phyloP scores from a whole-genome alignment of 1,140 invertebrate genomes.

The Magallana ariakensis region DNA sequence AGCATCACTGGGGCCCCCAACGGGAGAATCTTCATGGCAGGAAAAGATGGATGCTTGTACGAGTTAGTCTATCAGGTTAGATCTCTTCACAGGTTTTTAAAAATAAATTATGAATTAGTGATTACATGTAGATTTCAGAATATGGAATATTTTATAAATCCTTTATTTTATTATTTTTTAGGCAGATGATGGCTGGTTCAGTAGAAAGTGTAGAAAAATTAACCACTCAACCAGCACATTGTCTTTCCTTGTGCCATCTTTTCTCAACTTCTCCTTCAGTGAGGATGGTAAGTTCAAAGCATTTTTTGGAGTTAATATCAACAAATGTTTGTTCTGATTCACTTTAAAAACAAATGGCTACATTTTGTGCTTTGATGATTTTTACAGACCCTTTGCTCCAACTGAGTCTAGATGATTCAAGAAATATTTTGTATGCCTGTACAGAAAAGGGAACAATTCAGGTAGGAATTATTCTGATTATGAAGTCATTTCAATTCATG shows the following conservation, averaged over 20 bases:
- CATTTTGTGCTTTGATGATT: not conserved
- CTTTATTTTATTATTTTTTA: slow-evolving; percentile 59
- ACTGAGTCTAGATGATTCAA: slow-evolving; percentile 93
- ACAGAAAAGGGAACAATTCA: slow-evolving; percentile 84
- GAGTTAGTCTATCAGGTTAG: slow-evolving; percentile 94
- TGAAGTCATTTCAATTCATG: not conserved
- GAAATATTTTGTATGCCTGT: slow-evolving; percentile 94
- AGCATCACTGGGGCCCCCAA: slow-evolving; percentile 89
- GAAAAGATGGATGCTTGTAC: slow-evolving; percentile 95
- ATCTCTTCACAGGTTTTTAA: not conserved
- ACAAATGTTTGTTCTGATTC: too few species aligned
- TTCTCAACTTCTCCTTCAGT: slow-evolving; percentile 88
- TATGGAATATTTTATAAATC: not conserved
- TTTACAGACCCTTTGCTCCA: slow-evolving; percentile 89
- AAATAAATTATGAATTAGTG: too few species aligned
- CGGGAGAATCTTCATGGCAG: slow-evolving; percentile 97
- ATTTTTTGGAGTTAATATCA: not conserved
- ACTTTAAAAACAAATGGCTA: not conserved
- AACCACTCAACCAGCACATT: slow-evolving; percentile 94
- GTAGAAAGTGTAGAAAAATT: slow-evolving; percentile 95
- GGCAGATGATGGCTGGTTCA: slow-evolving; percentile 91
- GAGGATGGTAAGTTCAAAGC: slow-evolving; percentile 83
- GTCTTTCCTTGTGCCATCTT: slow-evolving; percentile 93
- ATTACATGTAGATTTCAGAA: not conserved
- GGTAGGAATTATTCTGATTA: slow-evolving; percentile 71